Conservation (phyloP, 2,888 invertebrate species). For the Phaonia tiefii region DNA sequence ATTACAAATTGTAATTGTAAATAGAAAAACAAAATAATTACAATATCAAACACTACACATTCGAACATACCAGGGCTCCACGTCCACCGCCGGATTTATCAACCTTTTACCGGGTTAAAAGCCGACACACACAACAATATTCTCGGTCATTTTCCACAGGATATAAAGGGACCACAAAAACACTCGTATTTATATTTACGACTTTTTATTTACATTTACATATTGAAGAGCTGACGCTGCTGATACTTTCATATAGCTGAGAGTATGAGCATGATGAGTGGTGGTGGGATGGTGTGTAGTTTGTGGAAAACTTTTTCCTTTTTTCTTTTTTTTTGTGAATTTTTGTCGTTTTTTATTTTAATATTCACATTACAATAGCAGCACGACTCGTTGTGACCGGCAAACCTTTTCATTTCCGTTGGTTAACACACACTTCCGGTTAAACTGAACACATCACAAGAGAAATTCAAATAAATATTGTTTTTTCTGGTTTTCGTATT, state of each 20-base stretch:
- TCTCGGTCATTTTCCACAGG: not conserved
- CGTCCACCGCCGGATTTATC: slow-evolving; percentile 18
- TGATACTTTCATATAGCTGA: no score
- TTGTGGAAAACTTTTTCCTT: not conserved
- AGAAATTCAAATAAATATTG: slow-evolving; percentile 1
- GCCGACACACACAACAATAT: not conserved
- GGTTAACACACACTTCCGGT: slow-evolving; percentile 43
- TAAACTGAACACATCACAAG: not conserved
- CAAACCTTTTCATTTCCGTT: slow-evolving; percentile 23
- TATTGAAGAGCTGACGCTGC: not conserved
- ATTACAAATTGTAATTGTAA: slow-evolving; percentile 2
- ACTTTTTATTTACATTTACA: not conserved
- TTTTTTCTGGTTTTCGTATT: slow-evolving; percentile 19
- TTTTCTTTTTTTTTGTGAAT: not conserved
- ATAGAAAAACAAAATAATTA: not conserved
- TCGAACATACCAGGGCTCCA: no score
- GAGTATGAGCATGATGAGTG: no score
- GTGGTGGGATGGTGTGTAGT: not conserved
- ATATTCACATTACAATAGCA: slow-evolving; percentile 2
- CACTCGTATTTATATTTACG: not conserved
- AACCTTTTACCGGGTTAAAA: not conserved
- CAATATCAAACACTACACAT: slow-evolving; percentile 17
- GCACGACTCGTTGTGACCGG: not conserved
- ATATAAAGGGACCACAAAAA: slow-evolving; percentile 15
- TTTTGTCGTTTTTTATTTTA: not conserved